These are phyloP conservation scores for Nemurella pictetii DNA, from an alignment of 2,888 invertebrate genomes.

Conservation along the genomic window DNA sequence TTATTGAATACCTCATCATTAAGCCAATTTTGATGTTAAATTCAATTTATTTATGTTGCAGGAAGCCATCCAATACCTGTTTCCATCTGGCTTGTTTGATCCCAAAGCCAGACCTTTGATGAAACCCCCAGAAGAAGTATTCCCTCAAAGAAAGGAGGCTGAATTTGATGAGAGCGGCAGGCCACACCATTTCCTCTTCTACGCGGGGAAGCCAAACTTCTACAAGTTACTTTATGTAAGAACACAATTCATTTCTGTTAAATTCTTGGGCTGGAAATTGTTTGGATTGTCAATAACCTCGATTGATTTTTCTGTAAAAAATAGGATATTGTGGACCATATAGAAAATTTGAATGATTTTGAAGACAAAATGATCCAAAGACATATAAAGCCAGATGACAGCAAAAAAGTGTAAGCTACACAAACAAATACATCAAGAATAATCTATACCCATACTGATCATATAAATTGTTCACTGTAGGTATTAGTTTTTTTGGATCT, in stretches of 20 bases:
- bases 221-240: conserved; percentile 80
- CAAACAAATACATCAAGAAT: background rate
- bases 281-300: too few species aligned
- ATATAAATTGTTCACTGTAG: background rate
- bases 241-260: conserved; percentile 37
- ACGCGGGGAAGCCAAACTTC: conserved; percentile 85
- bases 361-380: conserved; percentile 72
- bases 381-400: conserved; percentile 63
- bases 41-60: conserved; percentile 52
- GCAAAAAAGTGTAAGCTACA: conserved; percentile 45
- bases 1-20: conserved; percentile 19
- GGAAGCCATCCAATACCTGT: conserved; percentile 90
- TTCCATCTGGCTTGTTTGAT: conserved; percentile 91
- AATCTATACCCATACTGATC: background rate
- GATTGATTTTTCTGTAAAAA: too few species aligned
- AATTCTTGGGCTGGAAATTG: too few species aligned
- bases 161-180: conserved; percentile 90
- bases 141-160: conserved; percentile 80
- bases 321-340: conserved; percentile 72
- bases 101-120: conserved; percentile 84
- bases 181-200: conserved; percentile 89
- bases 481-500: background rate
- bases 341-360: conserved; percentile 66
- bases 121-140: conserved; percentile 87
- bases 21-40: too few species aligned